Evolutionary conservation across 2,888 invertebrate genomes (phyloP).

Genomic region (Drosophila imparisetae): DNA sequence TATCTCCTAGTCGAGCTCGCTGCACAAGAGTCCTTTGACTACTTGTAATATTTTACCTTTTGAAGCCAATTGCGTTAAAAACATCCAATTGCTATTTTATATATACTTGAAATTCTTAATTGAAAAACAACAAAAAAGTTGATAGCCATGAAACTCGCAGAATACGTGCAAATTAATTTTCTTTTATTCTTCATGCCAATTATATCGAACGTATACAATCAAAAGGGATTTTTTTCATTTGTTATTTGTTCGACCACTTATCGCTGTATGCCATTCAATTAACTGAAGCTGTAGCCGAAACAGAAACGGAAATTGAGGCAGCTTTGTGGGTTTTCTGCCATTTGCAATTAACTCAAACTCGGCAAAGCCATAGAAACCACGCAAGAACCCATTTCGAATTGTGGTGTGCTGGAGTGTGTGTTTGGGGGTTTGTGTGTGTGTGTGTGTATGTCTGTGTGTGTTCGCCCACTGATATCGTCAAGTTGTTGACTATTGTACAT

Average conservation of each 20-base stretch:
- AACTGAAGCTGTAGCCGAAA: constrained; percentile 15
- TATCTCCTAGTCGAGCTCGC: background rate
- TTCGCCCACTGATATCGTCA: constrained; percentile 5
- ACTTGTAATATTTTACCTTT: background rate
- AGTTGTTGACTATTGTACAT: constrained; percentile 32
- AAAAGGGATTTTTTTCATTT: constrained; percentile 36
- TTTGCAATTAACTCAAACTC: constrained; percentile 35
- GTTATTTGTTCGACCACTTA: constrained; percentile 28
- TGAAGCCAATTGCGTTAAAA: background rate
- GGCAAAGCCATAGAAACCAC: constrained; percentile 31
- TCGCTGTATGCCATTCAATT: constrained; percentile 32
- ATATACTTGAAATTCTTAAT: background rate
- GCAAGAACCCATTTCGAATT: constrained; percentile 20
- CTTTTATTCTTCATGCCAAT: constrained; percentile 6
- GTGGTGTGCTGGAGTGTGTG: background rate
- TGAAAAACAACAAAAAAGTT: background rate
- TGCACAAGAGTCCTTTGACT: background rate
- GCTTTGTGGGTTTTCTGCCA: constrained; percentile 30
- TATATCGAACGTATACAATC: constrained; percentile 20
- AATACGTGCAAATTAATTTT: constrained; percentile 12
- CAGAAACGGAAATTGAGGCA: background rate
- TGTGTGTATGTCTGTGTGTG: background rate
- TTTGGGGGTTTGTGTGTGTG: background rate
- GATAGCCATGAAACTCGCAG: background rate
- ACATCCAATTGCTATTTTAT: background rate